Conservation (phyloP, 2,113 vertebrate species). For the Crotophaga sulcirostris region DNA sequence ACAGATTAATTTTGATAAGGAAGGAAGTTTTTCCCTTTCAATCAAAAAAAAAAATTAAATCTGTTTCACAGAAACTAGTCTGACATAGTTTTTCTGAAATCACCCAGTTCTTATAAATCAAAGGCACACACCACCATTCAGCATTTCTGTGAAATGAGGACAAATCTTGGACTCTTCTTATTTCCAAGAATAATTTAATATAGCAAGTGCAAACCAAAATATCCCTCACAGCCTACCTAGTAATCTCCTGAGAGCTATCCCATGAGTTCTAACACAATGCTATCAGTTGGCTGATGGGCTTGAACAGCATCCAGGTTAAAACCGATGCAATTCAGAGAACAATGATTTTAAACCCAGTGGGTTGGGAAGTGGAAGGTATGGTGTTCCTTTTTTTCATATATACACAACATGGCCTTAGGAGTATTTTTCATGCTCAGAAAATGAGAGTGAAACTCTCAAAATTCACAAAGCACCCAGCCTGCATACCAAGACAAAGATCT, state of each 20-base stretch:
- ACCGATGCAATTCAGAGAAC: not conserved
- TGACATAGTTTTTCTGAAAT: not conserved
- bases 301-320: not conserved
- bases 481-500: not conserved
- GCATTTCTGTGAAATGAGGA: not conserved
- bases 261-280: not conserved
- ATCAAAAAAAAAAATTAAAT: not conserved
- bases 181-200: not conserved
- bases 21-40: not conserved
- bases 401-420: not conserved
- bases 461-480: not conserved
- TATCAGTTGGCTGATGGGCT: not conserved
- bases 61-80: not conserved
- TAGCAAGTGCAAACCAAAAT: not conserved
- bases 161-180: not conserved
- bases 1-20: not conserved
- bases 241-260: not conserved
- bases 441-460: not conserved
- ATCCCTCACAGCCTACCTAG: not conserved
- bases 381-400: not conserved
- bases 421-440: not conserved
- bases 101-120: not conserved
- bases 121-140: not conserved
- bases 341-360: not conserved
- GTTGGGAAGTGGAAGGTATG: not conserved